A percentile compares a stretch with the other conserved stretches of the same genome.
Evolutionary conservation across 2,113 vertebrate genomes (phyloP).

Genomic region (Lamprotornis superbus): DNA sequence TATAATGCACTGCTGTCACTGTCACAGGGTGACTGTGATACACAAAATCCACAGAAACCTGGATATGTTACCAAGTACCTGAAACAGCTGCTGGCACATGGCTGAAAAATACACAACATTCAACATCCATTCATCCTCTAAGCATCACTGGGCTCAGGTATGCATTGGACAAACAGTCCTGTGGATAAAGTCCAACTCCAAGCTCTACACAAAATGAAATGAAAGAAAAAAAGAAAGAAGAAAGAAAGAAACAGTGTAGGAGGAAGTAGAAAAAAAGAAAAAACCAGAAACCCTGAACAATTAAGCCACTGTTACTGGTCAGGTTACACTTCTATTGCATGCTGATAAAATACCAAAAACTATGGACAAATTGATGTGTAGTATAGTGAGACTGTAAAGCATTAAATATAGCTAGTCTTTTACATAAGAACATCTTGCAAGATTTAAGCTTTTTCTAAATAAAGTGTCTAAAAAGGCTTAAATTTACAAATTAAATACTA

Average conservation of each 20-base stretch:
- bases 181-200: background rate
- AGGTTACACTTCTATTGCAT: background rate
- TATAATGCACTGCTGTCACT: background rate
- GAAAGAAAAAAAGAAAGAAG: background rate
- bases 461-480: background rate
- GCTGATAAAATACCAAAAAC: background rate
- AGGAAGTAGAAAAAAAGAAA: background rate
- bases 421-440: background rate
- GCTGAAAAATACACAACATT: background rate
- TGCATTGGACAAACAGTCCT: background rate
- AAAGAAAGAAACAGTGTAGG: background rate
- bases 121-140: background rate
- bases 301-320: background rate
- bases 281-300: background rate
- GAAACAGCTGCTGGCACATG: background rate
- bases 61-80: background rate
- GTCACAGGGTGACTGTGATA: too few species aligned
- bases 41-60: background rate
- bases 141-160: background rate
- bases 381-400: background rate
- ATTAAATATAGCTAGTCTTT: background rate
- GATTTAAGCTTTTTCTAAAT: background rate
- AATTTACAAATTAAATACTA: slow-evolving; percentile 3
- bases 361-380: background rate
- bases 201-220: background rate